Conservation (phyloP, 2,113 vertebrate species). For the Cisticola juncidis region DNA sequence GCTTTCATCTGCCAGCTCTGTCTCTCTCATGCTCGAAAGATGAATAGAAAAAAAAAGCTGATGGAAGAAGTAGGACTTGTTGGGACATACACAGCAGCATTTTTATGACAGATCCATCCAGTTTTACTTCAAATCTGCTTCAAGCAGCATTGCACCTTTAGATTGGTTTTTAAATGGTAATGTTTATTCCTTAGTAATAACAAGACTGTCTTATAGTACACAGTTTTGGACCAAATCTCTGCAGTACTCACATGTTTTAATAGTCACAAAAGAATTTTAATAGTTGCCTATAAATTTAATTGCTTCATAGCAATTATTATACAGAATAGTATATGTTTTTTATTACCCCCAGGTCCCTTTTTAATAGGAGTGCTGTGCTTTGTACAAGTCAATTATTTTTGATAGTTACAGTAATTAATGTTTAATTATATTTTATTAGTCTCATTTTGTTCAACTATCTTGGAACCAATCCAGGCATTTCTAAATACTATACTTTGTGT, state of each 20-base stretch:
- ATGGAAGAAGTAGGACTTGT: background rate
- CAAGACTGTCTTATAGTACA: constrained; percentile 5
- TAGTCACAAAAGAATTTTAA: constrained; percentile 67
- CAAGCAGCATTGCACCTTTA: background rate
- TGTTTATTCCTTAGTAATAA: constrained; percentile 40
- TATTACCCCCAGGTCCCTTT: constrained; percentile 71
- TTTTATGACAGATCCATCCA: background rate
- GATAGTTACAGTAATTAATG: constrained; percentile 77
- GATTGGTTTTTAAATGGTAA: constrained; percentile 31
- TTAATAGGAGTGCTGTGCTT: constrained; percentile 72
- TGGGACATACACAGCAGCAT: background rate
- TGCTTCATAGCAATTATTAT: constrained; percentile 70
- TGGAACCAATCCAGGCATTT: constrained; percentile 59
- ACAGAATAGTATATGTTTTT: constrained; percentile 69
- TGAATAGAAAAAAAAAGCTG: background rate
- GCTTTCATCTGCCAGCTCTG: constrained; percentile 5
- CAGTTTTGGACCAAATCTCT: constrained; percentile 33
- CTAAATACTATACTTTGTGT: constrained; percentile 49
- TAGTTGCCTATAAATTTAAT: constrained; percentile 71
- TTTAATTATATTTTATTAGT: constrained; percentile 79
- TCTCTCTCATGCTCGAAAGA: background rate
- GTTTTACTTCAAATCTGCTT: background rate
- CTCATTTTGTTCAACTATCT: constrained; percentile 67
- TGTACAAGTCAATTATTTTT: constrained; percentile 79
- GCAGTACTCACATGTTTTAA: constrained; percentile 42